These are phyloP conservation scores for Nestor notabilis DNA, from an alignment of 2,113 vertebrate genomes.

Conservation along the genomic window DNA sequence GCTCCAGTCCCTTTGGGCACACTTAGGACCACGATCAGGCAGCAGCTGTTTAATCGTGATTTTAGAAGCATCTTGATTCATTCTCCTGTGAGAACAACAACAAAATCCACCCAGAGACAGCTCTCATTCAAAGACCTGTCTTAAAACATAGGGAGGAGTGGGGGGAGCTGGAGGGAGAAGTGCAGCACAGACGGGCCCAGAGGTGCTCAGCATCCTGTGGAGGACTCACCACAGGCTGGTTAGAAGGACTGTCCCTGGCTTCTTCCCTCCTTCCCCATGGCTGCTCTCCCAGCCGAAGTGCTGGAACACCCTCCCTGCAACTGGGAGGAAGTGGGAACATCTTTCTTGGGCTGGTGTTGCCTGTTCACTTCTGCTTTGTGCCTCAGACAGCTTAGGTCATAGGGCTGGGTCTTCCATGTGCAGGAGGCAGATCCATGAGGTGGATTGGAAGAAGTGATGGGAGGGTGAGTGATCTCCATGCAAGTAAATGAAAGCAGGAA, in stretches of 20 bases:
- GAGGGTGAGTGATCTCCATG: background rate
- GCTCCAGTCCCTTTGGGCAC: background rate
- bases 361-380: background rate
- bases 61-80: background rate
- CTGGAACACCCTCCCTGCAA: background rate
- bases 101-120: background rate
- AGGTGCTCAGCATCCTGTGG: background rate
- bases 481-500: slow-evolving; percentile 44
- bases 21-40: background rate
- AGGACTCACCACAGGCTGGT: background rate
- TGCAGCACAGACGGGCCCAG: background rate
- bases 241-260: background rate
- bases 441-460: background rate
- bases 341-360: background rate
- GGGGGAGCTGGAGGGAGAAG: background rate
- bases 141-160: background rate
- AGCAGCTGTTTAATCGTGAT: background rate
- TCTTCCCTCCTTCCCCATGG: background rate
- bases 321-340: accelerated
- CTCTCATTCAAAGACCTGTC: background rate
- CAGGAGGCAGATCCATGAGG: slow-evolving; percentile 73
- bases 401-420: slow-evolving; percentile 65
- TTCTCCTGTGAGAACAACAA: background rate
- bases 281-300: background rate
- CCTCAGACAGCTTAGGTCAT: slow-evolving; percentile 38